Conservation (phyloP, 2,888 invertebrate genomes). For the Gordius sp. region DNA sequence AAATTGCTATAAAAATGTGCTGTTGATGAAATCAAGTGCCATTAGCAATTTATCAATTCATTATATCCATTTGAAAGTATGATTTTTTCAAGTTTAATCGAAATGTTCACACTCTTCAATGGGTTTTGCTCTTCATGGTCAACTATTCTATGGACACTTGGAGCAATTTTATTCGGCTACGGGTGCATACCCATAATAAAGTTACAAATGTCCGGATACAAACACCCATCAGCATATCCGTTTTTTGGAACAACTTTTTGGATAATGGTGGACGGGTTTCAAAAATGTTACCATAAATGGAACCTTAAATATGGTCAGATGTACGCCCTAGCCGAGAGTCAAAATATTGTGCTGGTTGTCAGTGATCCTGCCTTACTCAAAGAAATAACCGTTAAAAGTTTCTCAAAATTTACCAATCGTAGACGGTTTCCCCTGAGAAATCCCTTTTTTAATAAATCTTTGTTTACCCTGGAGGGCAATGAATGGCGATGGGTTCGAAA, state of each 20-base stretch:
- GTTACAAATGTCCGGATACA: background rate
- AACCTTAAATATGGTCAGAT: background rate
- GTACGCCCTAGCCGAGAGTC: background rate
- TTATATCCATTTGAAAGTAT: no score
- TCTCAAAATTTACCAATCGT: background rate
- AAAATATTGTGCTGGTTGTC: background rate
- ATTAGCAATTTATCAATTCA: no score
- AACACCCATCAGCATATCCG: background rate
- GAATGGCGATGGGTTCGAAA: background rate
- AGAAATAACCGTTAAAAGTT: background rate
- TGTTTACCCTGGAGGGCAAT: background rate
- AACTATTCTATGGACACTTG: no score
- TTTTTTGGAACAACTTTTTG: background rate
- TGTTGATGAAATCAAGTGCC: no score
- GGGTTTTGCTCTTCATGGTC: no score
- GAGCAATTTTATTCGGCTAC: no score
- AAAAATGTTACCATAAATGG: background rate
- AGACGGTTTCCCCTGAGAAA: background rate
- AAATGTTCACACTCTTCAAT: no score
- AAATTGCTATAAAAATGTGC: no score
- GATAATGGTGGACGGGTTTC: background rate
- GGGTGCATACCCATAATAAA: background rate
- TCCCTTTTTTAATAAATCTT: background rate
- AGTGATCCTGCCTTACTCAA: background rate
- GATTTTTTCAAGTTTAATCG: no score